Conservation (phyloP, 2,888 invertebrate species). For the Hypomecis punctinalis region DNA sequence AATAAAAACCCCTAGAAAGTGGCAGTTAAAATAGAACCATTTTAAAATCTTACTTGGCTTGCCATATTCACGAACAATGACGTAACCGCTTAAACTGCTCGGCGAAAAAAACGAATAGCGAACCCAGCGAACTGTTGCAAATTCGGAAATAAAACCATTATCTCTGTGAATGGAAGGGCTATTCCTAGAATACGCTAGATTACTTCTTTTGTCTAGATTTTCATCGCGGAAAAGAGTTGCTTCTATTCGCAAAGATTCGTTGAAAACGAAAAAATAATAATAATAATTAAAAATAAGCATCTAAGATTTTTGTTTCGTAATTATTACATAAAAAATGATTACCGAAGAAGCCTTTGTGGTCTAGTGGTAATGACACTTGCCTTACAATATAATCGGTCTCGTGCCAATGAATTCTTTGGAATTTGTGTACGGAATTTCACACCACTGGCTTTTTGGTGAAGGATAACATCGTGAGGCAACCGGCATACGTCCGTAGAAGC, state of each 20-base stretch:
- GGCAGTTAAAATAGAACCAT: background rate
- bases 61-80: conserved; percentile 25
- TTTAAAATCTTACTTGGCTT: conserved; percentile 4
- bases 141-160: conserved; percentile 52
- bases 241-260: too few relatives aligned
- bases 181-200: conserved; percentile 16
- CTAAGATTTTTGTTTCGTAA: too few relatives aligned
- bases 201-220: conserved; percentile 18
- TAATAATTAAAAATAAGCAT: too few relatives aligned
- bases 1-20: background rate
- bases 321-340: too few relatives aligned
- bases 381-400: too few relatives aligned
- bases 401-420: too few relatives aligned
- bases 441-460: too few relatives aligned
- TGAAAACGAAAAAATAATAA: background rate
- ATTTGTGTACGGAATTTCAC: too few relatives aligned
- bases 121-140: conserved; percentile 46
- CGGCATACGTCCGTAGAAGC: too few relatives aligned
- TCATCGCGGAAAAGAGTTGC: background rate
- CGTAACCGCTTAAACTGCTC: conserved; percentile 31
- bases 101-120: conserved; percentile 34
- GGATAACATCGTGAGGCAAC: too few relatives aligned
- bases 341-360: too few relatives aligned
- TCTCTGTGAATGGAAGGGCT: conserved; percentile 36
- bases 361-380: too few relatives aligned